These are phyloP conservation scores for Stomorhina lunata DNA, from an alignment of 2,888 invertebrate genomes.

Conservation along the genomic window DNA sequence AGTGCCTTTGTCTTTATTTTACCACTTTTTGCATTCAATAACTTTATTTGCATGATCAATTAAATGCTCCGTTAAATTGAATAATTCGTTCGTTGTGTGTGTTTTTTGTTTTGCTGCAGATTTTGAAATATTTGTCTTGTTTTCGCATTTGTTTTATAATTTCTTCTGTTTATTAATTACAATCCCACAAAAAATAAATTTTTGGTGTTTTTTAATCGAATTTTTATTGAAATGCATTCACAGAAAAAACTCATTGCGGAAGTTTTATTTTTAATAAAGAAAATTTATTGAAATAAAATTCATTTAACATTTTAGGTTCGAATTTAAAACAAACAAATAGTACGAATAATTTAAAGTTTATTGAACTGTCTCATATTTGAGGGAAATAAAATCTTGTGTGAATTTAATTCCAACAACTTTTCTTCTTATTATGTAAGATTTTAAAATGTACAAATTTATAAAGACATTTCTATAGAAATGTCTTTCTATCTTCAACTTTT, in stretches of 20 bases:
- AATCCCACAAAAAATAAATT: slow-evolving; percentile 33
- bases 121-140: slow-evolving; percentile 20
- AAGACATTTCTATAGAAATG: too few relatives aligned
- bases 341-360: slow-evolving; percentile 22
- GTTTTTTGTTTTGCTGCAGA: background rate
- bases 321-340: slow-evolving; percentile 9
- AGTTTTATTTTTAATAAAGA: slow-evolving; percentile 38
- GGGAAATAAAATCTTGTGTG: slow-evolving; percentile 14
- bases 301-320: too few relatives aligned
- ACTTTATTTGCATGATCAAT: slow-evolving; percentile 44
- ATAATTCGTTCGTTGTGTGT: slow-evolving; percentile 26
- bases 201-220: slow-evolving; percentile 34
- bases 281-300: background rate
- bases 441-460: too few relatives aligned
- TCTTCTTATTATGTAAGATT: too few relatives aligned
- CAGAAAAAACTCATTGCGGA: slow-evolving; percentile 31
- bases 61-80: slow-evolving; percentile 59
- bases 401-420: too few relatives aligned
- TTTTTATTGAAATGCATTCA: background rate
- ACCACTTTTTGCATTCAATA: background rate
- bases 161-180: slow-evolving; percentile 33
- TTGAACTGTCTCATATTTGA: slow-evolving; percentile 26
- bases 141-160: background rate
- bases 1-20: slow-evolving; percentile 25
- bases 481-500: too few relatives aligned